Conservation (phyloP, 2,888 invertebrate genomes). For the Pachliopta kotzebuea region DNA sequence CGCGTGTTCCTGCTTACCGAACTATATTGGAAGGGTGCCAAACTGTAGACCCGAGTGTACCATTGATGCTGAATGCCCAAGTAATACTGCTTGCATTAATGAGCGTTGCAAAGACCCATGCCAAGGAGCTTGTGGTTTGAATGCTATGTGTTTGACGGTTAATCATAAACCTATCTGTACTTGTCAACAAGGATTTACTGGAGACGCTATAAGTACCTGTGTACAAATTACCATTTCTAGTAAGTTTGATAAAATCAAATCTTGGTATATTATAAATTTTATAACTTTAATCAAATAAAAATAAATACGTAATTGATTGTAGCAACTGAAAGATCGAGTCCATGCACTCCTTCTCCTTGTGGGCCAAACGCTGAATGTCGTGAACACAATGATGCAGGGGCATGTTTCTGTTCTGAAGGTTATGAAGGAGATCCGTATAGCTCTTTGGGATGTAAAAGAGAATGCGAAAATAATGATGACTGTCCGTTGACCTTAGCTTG, state of each 20-base stretch:
- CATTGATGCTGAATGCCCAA: slow-evolving; percentile 89
- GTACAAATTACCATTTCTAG: slow-evolving; percentile 75
- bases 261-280: neutral
- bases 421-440: slow-evolving; percentile 92
- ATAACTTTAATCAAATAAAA: neutral
- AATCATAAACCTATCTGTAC: slow-evolving; percentile 91
- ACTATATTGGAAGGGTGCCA: slow-evolving; percentile 91
- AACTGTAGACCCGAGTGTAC: slow-evolving; percentile 93
- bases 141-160: slow-evolving; percentile 90
- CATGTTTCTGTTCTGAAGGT: slow-evolving; percentile 89
- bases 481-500: slow-evolving; percentile 88
- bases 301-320: slow-evolving; percentile 20
- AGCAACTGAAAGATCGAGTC: slow-evolving; percentile 83
- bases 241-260: slow-evolving; percentile 45
- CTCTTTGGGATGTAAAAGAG: slow-evolving; percentile 84
- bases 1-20: slow-evolving; percentile 90
- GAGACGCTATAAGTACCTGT: slow-evolving; percentile 87
- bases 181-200: slow-evolving; percentile 90
- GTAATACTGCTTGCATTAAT: slow-evolving; percentile 89
- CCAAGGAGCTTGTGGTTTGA: slow-evolving; percentile 87
- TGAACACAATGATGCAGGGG: slow-evolving; percentile 91
- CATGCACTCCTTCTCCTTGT: slow-evolving; percentile 91
- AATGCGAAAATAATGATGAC: slow-evolving; percentile 90
- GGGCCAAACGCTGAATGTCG: slow-evolving; percentile 92
- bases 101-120: slow-evolving; percentile 93